phyloP scores from a whole-genome alignment of 2,113 vertebrate species.

The Pleuronectes platessa region DNA sequence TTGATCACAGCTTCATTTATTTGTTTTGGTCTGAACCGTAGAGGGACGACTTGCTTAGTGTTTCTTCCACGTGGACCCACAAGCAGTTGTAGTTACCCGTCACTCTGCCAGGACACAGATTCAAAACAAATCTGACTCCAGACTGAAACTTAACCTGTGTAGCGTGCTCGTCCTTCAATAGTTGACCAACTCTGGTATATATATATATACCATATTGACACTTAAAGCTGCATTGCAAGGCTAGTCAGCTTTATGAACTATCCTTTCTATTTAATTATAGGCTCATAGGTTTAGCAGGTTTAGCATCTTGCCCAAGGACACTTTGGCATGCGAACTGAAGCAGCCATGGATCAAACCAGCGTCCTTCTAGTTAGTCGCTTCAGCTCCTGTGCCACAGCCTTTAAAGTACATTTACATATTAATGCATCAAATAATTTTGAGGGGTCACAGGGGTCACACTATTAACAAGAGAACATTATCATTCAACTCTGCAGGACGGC shows the following conservation, averaged over 20 bases:
- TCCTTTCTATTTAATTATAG: not conserved
- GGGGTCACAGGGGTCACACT: too few relatives aligned
- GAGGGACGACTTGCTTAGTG: not conserved
- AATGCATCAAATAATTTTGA: not conserved
- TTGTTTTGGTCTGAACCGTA: conserved; percentile 34
- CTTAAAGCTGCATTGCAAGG: not conserved
- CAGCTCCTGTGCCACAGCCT: not conserved
- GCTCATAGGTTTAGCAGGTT: not conserved
- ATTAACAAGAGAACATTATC: too few relatives aligned
- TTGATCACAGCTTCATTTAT: conserved; percentile 17
- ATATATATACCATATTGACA: not conserved
- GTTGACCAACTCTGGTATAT: not conserved
- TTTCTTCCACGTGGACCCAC: not conserved
- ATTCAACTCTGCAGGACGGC: too few relatives aligned
- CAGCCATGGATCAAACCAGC: not conserved
- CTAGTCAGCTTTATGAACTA: not conserved
- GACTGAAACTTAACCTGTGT: conserved; percentile 8
- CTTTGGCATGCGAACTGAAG: not conserved
- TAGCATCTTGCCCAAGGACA: not conserved
- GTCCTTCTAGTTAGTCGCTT: not conserved
- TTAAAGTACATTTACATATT: not conserved
- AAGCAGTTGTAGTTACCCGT: not conserved
- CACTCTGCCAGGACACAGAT: conserved; percentile 11
- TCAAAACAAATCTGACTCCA: conserved; percentile 24
- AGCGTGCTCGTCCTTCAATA: not conserved